phyloP scores from a whole-genome alignment of 2,888 invertebrate genomes.

The Microctonus hyperodae region DNA sequence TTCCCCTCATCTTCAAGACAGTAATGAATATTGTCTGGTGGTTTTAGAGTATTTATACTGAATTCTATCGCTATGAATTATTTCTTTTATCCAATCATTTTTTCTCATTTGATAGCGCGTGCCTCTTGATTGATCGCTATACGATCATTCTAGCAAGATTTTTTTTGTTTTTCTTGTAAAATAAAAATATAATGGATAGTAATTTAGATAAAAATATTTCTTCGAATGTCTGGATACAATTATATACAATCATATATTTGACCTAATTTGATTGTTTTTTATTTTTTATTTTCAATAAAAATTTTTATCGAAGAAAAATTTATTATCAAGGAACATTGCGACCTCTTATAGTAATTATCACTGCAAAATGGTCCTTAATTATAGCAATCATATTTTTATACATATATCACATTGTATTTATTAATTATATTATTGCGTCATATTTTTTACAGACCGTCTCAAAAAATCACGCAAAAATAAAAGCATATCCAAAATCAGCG shows the following conservation, averaged over 20 bases:
- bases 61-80: neutral
- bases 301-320: neutral
- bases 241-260: neutral
- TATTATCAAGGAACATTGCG: neutral
- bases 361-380: neutral
- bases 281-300: neutral
- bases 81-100: neutral
- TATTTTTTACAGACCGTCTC: constrained; percentile 62
- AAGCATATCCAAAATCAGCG: constrained; percentile 54
- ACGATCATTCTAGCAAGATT: neutral
- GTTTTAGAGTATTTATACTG: neutral
- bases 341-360: neutral
- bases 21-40: neutral
- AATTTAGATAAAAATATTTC: neutral
- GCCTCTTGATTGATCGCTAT: neutral
- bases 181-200: neutral
- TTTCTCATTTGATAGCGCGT: neutral
- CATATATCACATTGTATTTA: constrained; percentile 12
- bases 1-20: neutral
- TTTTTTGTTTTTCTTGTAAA: neutral
- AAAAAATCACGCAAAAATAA: constrained; percentile 65
- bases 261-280: neutral
- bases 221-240: neutral
- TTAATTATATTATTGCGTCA: neutral
- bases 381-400: constrained; percentile 5